Evolutionary conservation across 2,113 vertebrate species (phyloP).

Genomic region (Hyperopisus bebe): DNA sequence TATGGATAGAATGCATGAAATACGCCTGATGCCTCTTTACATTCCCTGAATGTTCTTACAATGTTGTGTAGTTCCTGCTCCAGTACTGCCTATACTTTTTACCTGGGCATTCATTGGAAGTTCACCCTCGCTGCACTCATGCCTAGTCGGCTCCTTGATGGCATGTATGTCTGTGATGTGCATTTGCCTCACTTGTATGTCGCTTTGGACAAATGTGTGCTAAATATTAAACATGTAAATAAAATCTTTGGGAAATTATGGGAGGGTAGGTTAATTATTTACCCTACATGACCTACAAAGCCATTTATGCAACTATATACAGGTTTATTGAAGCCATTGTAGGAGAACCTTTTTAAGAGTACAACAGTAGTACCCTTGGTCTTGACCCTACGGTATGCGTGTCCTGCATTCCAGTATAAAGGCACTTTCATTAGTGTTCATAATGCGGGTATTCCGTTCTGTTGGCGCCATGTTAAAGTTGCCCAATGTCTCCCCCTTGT

Average conservation of each 20-base stretch:
- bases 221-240: background rate
- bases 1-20: background rate
- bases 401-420: background rate
- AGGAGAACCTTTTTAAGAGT: background rate
- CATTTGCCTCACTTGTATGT: background rate
- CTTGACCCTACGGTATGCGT: background rate
- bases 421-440: background rate
- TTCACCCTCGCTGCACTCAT: background rate
- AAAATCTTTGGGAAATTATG: background rate
- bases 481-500: background rate
- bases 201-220: background rate
- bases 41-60: background rate
- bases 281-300: background rate
- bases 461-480: background rate
- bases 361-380: background rate
- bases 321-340: background rate
- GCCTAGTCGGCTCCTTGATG: background rate
- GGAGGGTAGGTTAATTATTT: background rate
- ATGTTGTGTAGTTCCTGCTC: background rate
- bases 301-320: background rate
- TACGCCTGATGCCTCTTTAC: background rate
- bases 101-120: background rate
- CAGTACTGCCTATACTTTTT: background rate
- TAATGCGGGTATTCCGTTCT: background rate
- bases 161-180: background rate